A percentile compares a stretch with the other conserved stretches of the same genome.
These are phyloP conservation scores for Drosophila paranaensis DNA, from an alignment of 2,888 invertebrate genomes.

Conservation along the genomic window DNA sequence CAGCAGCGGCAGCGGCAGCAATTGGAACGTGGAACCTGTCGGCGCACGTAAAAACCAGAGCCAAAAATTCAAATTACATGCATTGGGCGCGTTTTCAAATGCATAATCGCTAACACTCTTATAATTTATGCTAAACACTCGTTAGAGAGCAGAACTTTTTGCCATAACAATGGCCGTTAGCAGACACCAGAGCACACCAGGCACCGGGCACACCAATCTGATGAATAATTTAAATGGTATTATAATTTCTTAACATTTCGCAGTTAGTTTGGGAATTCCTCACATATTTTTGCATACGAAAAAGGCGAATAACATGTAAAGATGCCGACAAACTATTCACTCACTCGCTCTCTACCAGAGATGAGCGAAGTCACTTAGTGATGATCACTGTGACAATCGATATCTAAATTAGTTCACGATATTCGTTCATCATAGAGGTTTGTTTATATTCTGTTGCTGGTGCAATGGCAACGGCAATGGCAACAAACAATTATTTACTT, in stretches of 20 bases:
- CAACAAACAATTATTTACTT: conserved; percentile 7
- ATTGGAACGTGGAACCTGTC: conserved; percentile 76
- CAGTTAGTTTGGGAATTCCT: conserved; percentile 74
- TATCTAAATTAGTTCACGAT: neutral
- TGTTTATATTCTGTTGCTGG: neutral
- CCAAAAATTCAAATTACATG: conserved; percentile 73
- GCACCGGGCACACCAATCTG: conserved; percentile 11
- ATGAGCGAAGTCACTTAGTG: conserved; percentile 20
- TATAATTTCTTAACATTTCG: conserved; percentile 57
- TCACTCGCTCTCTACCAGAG: conserved; percentile 29
- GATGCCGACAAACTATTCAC: conserved; percentile 62
- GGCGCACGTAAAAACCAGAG: conserved; percentile 75
- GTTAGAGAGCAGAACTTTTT: conserved; percentile 53
- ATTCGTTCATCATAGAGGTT: neutral
- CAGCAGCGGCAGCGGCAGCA: conserved; percentile 48
- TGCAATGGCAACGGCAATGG: conserved; percentile 3
- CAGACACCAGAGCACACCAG: neutral
- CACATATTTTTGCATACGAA: conserved; percentile 74
- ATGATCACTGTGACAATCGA: conserved; percentile 22
- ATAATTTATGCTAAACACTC: conserved; percentile 70
- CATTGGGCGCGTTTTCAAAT: conserved; percentile 73
- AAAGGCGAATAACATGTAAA: conserved; percentile 52
- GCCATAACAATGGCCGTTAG: conserved; percentile 36
- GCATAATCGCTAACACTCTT: conserved; percentile 66
- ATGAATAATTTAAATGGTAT: conserved; percentile 57